A percentile compares a stretch with the other conserved stretches of the same genome.
phyloP scores from a whole-genome alignment of 2,797 vertebrate species.

The Agapornis canus region DNA sequence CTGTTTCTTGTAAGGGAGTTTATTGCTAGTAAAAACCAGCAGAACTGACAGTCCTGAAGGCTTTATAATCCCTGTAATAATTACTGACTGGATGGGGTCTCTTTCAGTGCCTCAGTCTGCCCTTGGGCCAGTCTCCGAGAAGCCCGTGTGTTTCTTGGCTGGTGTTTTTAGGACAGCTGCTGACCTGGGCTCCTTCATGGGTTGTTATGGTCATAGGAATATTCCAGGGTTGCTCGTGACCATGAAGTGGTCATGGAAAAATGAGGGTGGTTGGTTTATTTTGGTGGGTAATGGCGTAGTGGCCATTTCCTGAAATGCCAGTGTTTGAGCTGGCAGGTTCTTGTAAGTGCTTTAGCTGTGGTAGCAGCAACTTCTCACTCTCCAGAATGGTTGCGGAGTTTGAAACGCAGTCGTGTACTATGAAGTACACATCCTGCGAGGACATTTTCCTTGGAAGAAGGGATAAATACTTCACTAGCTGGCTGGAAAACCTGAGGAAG shows the following conservation, averaged over 20 bases:
- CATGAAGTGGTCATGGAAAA: neutral
- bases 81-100: neutral
- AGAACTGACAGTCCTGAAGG: neutral
- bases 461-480: neutral
- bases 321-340: neutral
- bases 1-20: conserved; percentile 14
- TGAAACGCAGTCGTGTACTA: neutral
- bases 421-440: neutral
- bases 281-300: neutral
- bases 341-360: neutral
- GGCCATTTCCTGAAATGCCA: neutral
- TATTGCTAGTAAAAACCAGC: conserved; percentile 9
- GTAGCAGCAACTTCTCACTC: neutral
- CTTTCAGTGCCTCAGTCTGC: neutral
- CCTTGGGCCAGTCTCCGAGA: neutral
- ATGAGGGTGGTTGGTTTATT: neutral
- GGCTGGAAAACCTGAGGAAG: neutral
- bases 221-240: neutral
- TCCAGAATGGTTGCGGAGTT: neutral
- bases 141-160: neutral
- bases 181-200: neutral
- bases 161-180: neutral
- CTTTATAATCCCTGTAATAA: conserved; percentile 1
- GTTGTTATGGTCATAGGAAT: neutral
- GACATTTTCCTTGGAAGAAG: neutral